Percentiles rank a stretch among this genome's conserved stretches.
These are phyloP conservation scores for Thymelicus sylvestris DNA, from an alignment of 2,888 invertebrate genomes.

Conservation along the genomic window DNA sequence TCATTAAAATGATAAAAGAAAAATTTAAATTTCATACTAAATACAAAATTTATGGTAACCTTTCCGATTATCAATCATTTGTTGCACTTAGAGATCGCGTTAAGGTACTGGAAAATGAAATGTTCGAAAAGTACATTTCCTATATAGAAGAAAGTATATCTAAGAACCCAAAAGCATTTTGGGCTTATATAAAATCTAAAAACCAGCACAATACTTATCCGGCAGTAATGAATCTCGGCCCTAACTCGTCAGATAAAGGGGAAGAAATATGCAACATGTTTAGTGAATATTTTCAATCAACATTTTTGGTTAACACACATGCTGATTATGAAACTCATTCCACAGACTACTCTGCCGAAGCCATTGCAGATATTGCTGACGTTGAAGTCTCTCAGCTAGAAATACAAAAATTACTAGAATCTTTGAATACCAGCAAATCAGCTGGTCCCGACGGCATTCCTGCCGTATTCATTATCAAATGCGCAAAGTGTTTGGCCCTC, in stretches of 20 bases:
- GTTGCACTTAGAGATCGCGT: no score
- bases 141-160: conserved; percentile 12
- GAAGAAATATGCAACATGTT: conserved; percentile 21
- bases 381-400: background rate
- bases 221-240: background rate
- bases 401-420: background rate
- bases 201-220: conserved; percentile 10
- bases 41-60: no score
- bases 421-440: background rate
- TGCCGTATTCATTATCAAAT: background rate
- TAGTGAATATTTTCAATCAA: conserved; percentile 12
- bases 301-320: background rate
- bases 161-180: conserved; percentile 3
- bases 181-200: conserved; percentile 6
- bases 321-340: background rate
- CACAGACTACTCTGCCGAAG: no score
- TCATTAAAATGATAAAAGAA: no score
- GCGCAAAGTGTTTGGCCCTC: background rate
- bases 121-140: conserved; percentile 6
- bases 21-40: no score
- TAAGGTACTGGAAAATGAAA: no score
- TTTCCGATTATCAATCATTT: no score
- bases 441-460: conserved; percentile 19
- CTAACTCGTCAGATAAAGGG: background rate
- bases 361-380: conserved; percentile 5